Percentiles rank a stretch among this genome's conserved stretches.
phyloP scores from a whole-genome alignment of 2,797 vertebrate genomes.

The Anguilla obscura region DNA sequence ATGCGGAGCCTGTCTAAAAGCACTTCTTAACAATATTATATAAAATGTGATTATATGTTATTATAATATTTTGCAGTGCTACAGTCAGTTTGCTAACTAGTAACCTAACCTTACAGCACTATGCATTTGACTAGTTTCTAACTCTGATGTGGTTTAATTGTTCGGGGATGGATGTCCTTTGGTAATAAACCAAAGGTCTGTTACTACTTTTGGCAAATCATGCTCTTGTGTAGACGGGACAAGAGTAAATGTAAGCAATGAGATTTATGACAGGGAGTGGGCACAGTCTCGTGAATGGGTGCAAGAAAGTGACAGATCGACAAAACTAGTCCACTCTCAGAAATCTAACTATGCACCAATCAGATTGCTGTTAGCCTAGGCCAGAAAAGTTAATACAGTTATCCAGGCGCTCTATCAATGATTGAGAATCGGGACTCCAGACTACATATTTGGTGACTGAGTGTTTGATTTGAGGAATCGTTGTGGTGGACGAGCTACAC shows the following conservation, averaged over 20 bases:
- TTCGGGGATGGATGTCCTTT: background rate
- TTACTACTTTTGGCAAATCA: background rate
- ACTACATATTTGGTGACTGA: background rate
- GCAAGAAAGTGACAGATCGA: background rate
- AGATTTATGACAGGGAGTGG: background rate
- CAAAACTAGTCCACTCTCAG: background rate
- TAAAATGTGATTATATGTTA: background rate
- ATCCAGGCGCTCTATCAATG: no score
- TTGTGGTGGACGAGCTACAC: conserved; percentile 95
- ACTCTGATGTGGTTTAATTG: background rate
- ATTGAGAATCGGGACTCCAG: background rate
- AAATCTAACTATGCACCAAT: background rate
- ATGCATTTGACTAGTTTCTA: background rate
- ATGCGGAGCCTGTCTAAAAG: background rate
- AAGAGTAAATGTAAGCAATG: background rate
- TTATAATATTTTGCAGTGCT: background rate
- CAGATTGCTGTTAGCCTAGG: background rate
- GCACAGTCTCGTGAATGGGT: background rate
- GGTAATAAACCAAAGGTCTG: background rate
- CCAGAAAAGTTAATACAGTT: background rate
- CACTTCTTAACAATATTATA: background rate
- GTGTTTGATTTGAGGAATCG: conserved; percentile 75
- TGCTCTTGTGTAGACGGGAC: background rate
- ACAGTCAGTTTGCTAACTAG: no score
- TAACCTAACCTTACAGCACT: background rate